These are phyloP conservation scores for Pyrgilauda ruficollis DNA, from an alignment of 2,113 vertebrate genomes.

Conservation along the genomic window DNA sequence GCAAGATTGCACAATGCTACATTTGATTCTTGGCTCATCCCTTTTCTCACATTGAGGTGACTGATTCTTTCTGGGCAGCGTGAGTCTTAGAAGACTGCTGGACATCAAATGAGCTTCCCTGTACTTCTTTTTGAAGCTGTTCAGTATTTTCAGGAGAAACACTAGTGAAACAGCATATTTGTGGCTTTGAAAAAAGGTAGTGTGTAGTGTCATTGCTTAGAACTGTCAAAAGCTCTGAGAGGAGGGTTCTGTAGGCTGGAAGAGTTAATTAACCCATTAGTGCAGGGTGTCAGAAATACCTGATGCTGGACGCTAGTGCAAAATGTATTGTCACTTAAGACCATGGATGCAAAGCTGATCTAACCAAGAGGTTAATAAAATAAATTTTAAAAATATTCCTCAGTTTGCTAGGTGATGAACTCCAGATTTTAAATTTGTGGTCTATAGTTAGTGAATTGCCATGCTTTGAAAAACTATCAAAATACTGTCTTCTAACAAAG, in stretches of 20 bases:
- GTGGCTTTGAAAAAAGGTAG: neutral
- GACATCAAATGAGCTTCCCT: neutral
- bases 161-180: neutral
- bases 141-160: slow-evolving; percentile 11
- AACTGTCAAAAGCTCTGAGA: neutral
- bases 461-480: slow-evolving; percentile 26
- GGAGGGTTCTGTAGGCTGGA: neutral
- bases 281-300: neutral
- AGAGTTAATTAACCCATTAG: neutral
- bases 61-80: neutral
- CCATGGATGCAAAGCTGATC: neutral
- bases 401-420: neutral
- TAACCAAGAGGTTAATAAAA: neutral
- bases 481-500: slow-evolving; percentile 8
- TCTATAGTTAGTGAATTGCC: slow-evolving; percentile 8
- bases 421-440: slow-evolving; percentile 10
- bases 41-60: neutral
- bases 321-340: neutral
- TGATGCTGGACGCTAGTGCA: neutral
- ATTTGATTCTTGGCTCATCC: neutral
- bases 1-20: neutral
- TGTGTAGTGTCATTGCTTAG: neutral
- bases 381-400: neutral
- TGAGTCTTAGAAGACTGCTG: neutral
- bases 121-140: neutral